Evolutionary conservation across 1,140 invertebrate genomes (phyloP), one percentile per base, ranked within the genome.

Genomic region (Bombus vancouverensis): DNA sequence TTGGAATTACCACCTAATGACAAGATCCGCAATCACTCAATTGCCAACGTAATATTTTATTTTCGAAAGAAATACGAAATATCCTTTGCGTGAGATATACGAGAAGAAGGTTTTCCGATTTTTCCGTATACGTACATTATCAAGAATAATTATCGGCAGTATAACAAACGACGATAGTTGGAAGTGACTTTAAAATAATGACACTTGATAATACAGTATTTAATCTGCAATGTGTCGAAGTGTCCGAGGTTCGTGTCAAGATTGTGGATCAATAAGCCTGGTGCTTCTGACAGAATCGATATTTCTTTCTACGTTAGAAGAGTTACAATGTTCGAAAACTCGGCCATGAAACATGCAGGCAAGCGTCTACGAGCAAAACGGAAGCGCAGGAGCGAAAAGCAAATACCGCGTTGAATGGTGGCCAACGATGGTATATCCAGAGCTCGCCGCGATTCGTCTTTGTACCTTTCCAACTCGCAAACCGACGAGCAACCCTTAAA

Each of bases 401-500:
- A 78, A 78, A 78, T 78, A 65, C 28, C 37, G 57, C 39, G 59
- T 78, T 78, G 75, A 78, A 78, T 65, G 57, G 75, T 42, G 57
- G 75, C 28, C 57, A 78, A 37, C 57, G 75, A 65, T 37, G 57
- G 75, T 78, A 22, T 78, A 78, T 78, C 34, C 75, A 44, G 10
- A 6, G n/a, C 57, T 32, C 28, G 75, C 75, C 75, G 37, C 75
- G 75, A 78, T 78, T 78, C 75, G 75, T 65, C 75, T 78, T 78
- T 78, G 75, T 78, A 78, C 75, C 75, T 78, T 65, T 78, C 75
- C 37, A 66, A 78, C 75, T 78, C 37, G 59, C 37, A 65, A 66
- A 78, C 75, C 75, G 57, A 42, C 75, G 57, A 65, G 57, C 57
- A 78, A 78, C 75, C 75, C 59, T 78, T 78, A 78, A 78, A 78